phyloP scores from a whole-genome alignment of 2,888 invertebrate genomes.

The Opisthograptis luteolata region DNA sequence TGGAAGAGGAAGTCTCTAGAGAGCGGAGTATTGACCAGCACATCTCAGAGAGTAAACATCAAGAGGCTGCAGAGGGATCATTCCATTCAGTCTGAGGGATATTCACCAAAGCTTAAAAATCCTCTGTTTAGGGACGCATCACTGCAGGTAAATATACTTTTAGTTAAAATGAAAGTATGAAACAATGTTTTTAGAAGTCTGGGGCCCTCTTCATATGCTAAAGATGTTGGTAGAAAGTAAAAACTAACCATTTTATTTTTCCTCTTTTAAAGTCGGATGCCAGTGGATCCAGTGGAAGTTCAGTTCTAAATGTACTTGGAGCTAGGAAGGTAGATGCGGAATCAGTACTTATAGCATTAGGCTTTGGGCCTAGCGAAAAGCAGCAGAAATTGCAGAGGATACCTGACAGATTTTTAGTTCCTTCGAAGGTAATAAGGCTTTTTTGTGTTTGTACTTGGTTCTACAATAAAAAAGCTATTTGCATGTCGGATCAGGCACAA shows the following conservation, averaged over 20 bases:
- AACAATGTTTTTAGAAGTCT: no score
- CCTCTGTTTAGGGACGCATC: slow-evolving; percentile 78
- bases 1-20: slow-evolving; percentile 74
- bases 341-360: slow-evolving; percentile 91
- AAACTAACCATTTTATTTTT: no score
- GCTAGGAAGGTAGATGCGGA: slow-evolving; percentile 95
- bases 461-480: no score
- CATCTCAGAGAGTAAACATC: slow-evolving; percentile 53
- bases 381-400: slow-evolving; percentile 90
- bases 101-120: slow-evolving; percentile 72
- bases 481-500: no score
- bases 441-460: not conserved
- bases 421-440: slow-evolving; percentile 86
- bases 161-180: not conserved
- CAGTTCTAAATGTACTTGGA: slow-evolving; percentile 93
- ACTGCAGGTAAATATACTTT: slow-evolving; percentile 63
- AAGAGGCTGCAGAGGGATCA: slow-evolving; percentile 73
- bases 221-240: no score
- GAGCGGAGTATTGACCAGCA: slow-evolving; percentile 61
- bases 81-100: slow-evolving; percentile 78
- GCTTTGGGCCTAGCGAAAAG: slow-evolving; percentile 90
- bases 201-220: no score
- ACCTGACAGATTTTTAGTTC: slow-evolving; percentile 91
- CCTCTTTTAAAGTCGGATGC: slow-evolving; percentile 68
- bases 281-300: slow-evolving; percentile 86